A percentile compares a stretch with the other conserved stretches of the same genome.
These are phyloP conservation scores for Drosophila suzukii DNA, from an alignment of 1,140 invertebrate species.

Conservation along the genomic window DNA sequence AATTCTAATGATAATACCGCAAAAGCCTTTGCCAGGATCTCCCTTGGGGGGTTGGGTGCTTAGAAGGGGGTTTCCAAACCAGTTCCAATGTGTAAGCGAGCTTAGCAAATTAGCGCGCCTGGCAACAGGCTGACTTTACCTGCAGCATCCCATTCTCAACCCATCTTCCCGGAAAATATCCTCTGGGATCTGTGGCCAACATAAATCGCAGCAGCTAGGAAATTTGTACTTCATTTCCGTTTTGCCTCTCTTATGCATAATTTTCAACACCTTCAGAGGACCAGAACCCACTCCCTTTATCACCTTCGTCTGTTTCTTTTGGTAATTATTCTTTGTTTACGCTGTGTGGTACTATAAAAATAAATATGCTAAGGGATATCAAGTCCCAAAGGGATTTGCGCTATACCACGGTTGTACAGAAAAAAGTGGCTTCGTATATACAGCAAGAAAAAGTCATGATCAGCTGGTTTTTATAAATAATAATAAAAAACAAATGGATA, in stretches of 20 bases:
- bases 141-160: constrained; percentile 6
- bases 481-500: not conserved
- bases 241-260: constrained; percentile 56
- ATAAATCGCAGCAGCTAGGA: constrained; percentile 56
- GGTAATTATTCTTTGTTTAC: constrained; percentile 77
- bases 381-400: constrained; percentile 2
- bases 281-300: constrained; percentile 9
- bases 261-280: constrained; percentile 57
- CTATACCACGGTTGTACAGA: not conserved
- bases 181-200: constrained; percentile 33
- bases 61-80: not conserved
- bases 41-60: not conserved
- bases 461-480: not conserved
- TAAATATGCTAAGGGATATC: constrained; percentile 18
- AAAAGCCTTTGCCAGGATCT: constrained; percentile 53
- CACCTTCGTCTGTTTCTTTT: constrained; percentile 28
- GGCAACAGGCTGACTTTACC: constrained; percentile 41
- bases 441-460: not conserved
- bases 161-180: constrained; percentile 31
- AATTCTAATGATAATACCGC: constrained; percentile 81
- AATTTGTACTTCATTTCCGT: constrained; percentile 77
- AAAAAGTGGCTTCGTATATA: not conserved
- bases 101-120: constrained; percentile 77
- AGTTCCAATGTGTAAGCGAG: constrained; percentile 65
- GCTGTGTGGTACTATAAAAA: constrained; percentile 28